phyloP scores from a whole-genome alignment of 37 sponge, comb jelly and placozoan genomes.

The Corticium candelabrum region DNA sequence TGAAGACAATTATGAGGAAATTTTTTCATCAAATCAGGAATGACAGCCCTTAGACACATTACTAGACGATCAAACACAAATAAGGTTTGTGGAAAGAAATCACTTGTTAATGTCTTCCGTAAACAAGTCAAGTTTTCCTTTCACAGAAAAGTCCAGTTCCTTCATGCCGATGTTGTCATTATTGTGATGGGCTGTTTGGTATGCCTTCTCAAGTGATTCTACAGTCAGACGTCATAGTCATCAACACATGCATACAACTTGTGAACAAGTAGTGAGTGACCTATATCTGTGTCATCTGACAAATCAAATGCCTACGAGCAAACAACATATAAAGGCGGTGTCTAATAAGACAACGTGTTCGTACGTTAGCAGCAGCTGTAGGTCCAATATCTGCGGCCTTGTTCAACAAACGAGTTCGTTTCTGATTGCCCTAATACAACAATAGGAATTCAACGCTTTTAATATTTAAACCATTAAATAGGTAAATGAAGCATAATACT shows the following conservation, averaged over 20 bases:
- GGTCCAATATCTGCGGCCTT: constrained; percentile 22
- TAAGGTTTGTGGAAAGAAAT: neutral
- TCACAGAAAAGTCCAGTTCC: constrained; percentile 52
- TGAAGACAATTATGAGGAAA: constrained; percentile 87
- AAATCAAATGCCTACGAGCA: constrained; percentile 32
- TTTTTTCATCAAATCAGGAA: constrained; percentile 61
- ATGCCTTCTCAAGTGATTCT: too few species aligned
- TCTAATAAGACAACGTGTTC: too few species aligned
- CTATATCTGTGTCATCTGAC: constrained; percentile 15
- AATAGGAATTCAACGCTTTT: too few species aligned
- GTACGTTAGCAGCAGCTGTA: constrained; percentile 51
- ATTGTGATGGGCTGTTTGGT: constrained; percentile 50
- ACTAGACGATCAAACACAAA: neutral
- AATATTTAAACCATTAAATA: too few species aligned
- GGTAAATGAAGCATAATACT: neutral
- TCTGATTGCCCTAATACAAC: constrained; percentile 37
- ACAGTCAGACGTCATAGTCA: too few species aligned
- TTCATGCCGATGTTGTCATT: constrained; percentile 34
- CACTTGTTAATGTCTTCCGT: constrained; percentile 69
- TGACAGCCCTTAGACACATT: constrained; percentile 37
- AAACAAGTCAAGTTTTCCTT: constrained; percentile 47
- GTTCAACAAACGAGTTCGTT: constrained; percentile 22
- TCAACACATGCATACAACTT: too few species aligned
- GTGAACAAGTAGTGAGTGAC: too few species aligned
- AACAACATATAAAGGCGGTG: neutral